phyloP scores from a whole-genome alignment of 2,888 invertebrate species.

The Himalopsyche kuldschensis region DNA sequence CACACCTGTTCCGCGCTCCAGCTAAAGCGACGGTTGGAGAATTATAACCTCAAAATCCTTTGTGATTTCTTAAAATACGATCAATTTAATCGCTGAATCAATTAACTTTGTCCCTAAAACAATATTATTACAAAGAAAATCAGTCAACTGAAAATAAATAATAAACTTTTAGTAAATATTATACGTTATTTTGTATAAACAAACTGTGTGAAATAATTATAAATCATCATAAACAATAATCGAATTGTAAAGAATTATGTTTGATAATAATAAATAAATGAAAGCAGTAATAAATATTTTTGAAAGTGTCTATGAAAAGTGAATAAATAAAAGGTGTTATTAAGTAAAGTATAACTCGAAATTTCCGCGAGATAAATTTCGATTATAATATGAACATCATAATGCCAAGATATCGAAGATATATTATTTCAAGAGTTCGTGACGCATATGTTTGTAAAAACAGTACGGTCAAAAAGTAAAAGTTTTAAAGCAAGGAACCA shows the following conservation, averaged over 20 bases:
- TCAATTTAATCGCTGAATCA: neutral
- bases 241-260: no score
- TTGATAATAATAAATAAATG: no score
- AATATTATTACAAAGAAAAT: neutral
- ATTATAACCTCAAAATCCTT: constrained; percentile 12
- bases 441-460: constrained; percentile 8
- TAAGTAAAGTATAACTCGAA: neutral
- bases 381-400: neutral
- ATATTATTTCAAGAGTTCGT: neutral
- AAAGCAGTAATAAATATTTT: no score
- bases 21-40: constrained; percentile 3
- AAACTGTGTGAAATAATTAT: no score
- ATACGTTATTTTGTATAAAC: no score
- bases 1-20: constrained; percentile 17
- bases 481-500: constrained; percentile 8
- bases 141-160: no score
- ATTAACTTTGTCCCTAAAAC: neutral
- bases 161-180: no score
- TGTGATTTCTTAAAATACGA: neutral
- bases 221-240: no score
- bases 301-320: neutral
- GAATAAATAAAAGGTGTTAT: neutral
- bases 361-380: neutral
- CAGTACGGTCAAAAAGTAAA: constrained; percentile 21
- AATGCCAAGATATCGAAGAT: neutral